Percentiles rank a stretch among this genome's conserved stretches.
phyloP scores from a whole-genome alignment of 2,113 vertebrate species.

The Daphoenositta chrysoptera region DNA sequence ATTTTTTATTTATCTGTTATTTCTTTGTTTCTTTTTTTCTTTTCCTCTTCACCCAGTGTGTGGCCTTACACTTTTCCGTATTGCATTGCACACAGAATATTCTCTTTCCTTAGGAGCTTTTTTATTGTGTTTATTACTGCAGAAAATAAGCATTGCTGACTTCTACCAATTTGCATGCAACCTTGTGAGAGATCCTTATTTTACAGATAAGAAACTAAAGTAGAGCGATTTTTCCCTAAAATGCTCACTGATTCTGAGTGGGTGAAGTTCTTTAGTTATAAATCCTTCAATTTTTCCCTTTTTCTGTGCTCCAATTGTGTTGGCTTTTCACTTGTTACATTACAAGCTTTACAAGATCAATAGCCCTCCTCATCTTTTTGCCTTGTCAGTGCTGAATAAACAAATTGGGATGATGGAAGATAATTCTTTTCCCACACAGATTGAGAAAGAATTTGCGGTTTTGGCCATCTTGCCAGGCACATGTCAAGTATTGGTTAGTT shows the following conservation, averaged over 20 bases:
- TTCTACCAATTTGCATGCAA: not conserved
- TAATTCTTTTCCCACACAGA: not conserved
- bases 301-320: not conserved
- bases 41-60: not conserved
- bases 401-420: not conserved
- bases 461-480: not conserved
- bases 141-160: not conserved
- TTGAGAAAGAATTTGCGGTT: not conserved
- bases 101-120: not conserved
- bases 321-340: not conserved
- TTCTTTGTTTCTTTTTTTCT: not conserved
- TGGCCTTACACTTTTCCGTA: not conserved
- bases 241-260: not conserved
- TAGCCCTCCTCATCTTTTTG: not conserved
- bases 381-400: constrained; percentile 5
- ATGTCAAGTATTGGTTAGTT: not conserved
- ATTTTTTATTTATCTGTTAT: not conserved
- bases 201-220: not conserved
- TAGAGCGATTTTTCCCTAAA: not conserved
- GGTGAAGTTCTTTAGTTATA: not conserved
- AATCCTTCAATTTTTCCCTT: not conserved
- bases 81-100: not conserved
- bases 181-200: not conserved
- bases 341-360: not conserved
- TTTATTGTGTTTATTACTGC: not conserved